Base-by-base conservation (phyloP, 2,888 invertebrate genomes). In the Patella pellucida region DNA sequence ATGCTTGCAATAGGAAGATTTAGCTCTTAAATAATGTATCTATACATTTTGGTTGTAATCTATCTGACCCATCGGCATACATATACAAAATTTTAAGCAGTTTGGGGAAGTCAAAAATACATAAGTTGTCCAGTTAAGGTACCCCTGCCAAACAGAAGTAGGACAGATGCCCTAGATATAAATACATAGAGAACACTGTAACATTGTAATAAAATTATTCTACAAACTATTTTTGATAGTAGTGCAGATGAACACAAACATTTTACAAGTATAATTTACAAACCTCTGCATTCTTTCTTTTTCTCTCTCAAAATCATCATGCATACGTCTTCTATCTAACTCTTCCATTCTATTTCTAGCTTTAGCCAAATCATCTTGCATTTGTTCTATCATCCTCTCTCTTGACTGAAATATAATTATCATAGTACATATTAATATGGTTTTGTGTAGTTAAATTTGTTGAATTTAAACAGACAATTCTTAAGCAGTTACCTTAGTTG, bases 331-430 rank as follows among this genome's bases (percentile, higher is more conserved):
- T 19, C 85, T 81, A 12, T 89, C 86, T 54, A 86, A 81, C 27
- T 90, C 90, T 62, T 86, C 82, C 71, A 89, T 83, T 50, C 89
- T 82, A 76, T 90, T 86, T 72, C 91, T 85, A 15, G 90, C 89
- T 82, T 91, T 86, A 76, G 90, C 90, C 69, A 92, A 80, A 79
- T 92, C 92, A 74, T 92, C 91, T 79, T 92, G 91, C 76, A 92
- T 85, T 52, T 79, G 81, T 27, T 91, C 86, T 16, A 92, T 86
- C 85, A 91, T 84, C 54, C 85, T 85, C 27, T 89, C 89, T 16
- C 91, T 82, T 15, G 91, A 91, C 83, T 86, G 76, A 11, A 74
- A 79, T 62, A 62, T 71, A 15, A n/a, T 51, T 16, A 23, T 41
- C 1, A 9, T 41, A 41, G 7, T 41, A 41, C 4, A 41, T 41